These are phyloP conservation scores for Schizopygopsis malacanthus DNA, from an alignment of 2,797 vertebrate species.

Conservation along the genomic window DNA sequence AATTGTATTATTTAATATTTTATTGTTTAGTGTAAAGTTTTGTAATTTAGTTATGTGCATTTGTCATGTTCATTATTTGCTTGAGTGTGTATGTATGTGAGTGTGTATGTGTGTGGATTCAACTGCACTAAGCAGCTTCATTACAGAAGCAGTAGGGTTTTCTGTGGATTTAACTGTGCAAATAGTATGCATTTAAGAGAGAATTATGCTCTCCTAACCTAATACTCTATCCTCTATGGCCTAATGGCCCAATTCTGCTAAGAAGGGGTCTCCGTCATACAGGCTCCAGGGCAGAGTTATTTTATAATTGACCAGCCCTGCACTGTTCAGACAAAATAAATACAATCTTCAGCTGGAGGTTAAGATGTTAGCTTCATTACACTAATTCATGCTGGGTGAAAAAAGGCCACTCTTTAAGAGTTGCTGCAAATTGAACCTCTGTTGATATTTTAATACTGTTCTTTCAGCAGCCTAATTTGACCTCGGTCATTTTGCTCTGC, in stretches of 20 bases:
- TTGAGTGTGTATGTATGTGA: neutral
- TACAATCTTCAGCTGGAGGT: slow-evolving; percentile 29
- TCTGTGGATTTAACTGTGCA: slow-evolving; percentile 30
- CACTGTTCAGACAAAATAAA: slow-evolving; percentile 32
- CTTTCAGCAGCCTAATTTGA: slow-evolving; percentile 12
- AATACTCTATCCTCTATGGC: slow-evolving; percentile 11
- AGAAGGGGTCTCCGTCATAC: slow-evolving; percentile 35
- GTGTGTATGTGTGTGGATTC: neutral
- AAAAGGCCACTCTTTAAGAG: slow-evolving; percentile 17
- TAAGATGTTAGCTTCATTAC: slow-evolving; percentile 35
- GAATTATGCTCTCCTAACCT: slow-evolving; percentile 36
- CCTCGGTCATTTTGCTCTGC: slow-evolving; percentile 10
- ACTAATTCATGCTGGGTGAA: slow-evolving; percentile 12
- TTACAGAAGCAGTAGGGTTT: slow-evolving; percentile 31
- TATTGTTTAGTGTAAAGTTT: too few species aligned
- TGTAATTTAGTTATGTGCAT: too few species aligned
- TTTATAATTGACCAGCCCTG: slow-evolving; percentile 44
- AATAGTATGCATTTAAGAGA: slow-evolving; percentile 51
- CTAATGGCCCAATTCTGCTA: slow-evolving; percentile 34
- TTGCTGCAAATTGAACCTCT: slow-evolving; percentile 5
- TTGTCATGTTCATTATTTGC: too few species aligned
- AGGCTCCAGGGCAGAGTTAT: slow-evolving; percentile 34
- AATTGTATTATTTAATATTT: neutral
- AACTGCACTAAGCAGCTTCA: slow-evolving; percentile 19
- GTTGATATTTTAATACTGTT: slow-evolving; percentile 12